Conservation (phyloP, 1,140 invertebrate genomes). For the Adoxophyes honmai region DNA sequence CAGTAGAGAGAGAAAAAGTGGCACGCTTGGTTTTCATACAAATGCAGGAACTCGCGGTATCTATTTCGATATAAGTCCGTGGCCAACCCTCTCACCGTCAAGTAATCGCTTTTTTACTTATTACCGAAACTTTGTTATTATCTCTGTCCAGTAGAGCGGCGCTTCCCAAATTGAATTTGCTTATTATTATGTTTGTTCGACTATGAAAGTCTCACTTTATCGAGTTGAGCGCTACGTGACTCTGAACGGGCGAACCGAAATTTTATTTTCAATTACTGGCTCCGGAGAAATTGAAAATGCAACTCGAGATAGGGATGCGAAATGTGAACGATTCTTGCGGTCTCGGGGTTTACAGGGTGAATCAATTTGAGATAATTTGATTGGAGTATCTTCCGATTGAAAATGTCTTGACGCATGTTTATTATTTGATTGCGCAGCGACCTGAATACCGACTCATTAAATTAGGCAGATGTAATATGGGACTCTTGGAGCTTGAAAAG, state of each 20-base stretch:
- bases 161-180: constrained; percentile 33
- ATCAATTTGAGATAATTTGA: constrained; percentile 15
- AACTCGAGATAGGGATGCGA: background rate
- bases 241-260: constrained; percentile 1
- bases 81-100: background rate
- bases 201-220: constrained; percentile 29
- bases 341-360: background rate
- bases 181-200: constrained; percentile 32
- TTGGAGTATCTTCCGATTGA: background rate
- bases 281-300: constrained; percentile 12
- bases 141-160: constrained; percentile 19
- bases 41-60: too few relatives aligned
- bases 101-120: background rate
- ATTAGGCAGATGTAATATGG: background rate
- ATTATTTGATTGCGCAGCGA: background rate
- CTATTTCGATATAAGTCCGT: too few relatives aligned
- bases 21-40: too few relatives aligned
- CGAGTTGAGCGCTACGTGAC: constrained; percentile 26
- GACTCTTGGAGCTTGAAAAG: too few relatives aligned
- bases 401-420: background rate
- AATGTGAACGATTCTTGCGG: constrained; percentile 6
- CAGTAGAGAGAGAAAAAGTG: too few relatives aligned
- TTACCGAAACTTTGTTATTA: constrained; percentile 22
- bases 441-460: background rate
- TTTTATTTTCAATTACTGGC: constrained; percentile 13